These are phyloP conservation scores for Artibeus jamaicensis DNA, from an alignment of 2,797 vertebrate genomes.

Conservation along the genomic window DNA sequence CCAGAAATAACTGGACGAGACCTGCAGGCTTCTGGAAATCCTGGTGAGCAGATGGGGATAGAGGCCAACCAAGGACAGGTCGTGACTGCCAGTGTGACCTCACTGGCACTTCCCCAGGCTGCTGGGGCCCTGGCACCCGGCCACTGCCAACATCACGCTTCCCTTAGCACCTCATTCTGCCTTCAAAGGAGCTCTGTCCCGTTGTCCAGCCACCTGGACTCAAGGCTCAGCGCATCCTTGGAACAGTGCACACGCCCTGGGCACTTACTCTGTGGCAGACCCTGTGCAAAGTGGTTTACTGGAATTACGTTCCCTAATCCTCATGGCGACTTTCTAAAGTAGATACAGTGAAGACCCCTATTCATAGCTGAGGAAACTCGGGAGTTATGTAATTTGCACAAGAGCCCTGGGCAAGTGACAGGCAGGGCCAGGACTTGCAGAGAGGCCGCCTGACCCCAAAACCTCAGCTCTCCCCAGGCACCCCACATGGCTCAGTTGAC, in stretches of 20 bases:
- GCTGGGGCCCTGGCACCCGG: background rate
- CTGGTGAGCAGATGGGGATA: background rate
- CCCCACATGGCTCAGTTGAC: fast-evolving
- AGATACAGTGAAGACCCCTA: background rate
- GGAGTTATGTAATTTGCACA: background rate
- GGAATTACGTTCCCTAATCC: background rate
- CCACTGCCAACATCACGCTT: background rate
- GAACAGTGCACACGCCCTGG: background rate
- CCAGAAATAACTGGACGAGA: background rate
- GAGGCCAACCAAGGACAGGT: background rate
- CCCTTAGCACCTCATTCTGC: background rate
- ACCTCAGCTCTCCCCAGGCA: background rate
- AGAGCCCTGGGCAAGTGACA: background rate
- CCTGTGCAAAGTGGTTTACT: background rate
- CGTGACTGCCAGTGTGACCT: background rate
- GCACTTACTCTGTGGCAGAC: background rate
- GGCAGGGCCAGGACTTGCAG: background rate
- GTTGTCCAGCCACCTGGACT: background rate
- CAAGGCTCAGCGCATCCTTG: background rate
- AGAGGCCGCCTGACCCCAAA: background rate
- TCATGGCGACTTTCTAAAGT: background rate
- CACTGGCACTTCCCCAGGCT: background rate
- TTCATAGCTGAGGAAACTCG: background rate
- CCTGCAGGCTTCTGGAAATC: background rate
- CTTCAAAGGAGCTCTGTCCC: background rate